Evolutionary conservation across 2,797 vertebrate species (phyloP).

Genomic region (Acanthurus lineatus): DNA sequence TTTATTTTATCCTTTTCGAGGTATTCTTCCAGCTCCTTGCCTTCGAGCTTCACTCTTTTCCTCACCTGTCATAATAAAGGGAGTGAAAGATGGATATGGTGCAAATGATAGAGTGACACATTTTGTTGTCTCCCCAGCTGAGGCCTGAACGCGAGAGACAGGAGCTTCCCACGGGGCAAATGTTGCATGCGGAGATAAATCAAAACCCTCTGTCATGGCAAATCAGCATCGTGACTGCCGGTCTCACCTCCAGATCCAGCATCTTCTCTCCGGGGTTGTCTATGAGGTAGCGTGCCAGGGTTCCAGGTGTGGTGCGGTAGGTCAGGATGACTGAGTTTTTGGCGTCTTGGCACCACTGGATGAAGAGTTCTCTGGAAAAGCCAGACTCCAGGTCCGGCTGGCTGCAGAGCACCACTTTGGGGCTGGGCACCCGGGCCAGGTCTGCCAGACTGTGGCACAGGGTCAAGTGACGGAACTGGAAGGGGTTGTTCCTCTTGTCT

Average conservation of each 20-base stretch:
- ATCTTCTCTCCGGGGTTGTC: conserved; percentile 96
- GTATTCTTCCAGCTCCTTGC: conserved; percentile 96
- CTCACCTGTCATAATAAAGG: conserved; percentile 84
- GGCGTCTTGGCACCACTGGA: conserved; percentile 96
- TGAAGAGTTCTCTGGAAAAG: conserved; percentile 98
- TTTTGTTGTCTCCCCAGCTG: conserved; percentile 28
- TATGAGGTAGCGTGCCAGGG: conserved; percentile 94
- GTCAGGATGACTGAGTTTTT: conserved; percentile 98
- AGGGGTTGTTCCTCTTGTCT: conserved; percentile 99
- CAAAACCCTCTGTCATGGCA: not conserved
- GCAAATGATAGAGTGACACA: conserved; percentile 46
- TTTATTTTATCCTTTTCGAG: conserved; percentile 96
- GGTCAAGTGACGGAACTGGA: conserved; percentile 97
- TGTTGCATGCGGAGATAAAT: conserved; percentile 4
- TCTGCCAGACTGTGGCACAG: conserved; percentile 96
- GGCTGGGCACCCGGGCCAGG: conserved; percentile 95
- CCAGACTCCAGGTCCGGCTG: conserved; percentile 98
- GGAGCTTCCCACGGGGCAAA: conserved; percentile 8
- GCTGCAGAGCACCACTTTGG: conserved; percentile 98
- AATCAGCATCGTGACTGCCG: conserved; percentile 6
- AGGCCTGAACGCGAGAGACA: conserved; percentile 28
- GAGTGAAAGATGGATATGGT: conserved; percentile 26
- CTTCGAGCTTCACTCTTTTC: conserved; percentile 97
- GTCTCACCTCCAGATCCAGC: conserved; percentile 95
- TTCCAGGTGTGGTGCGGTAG: conserved; percentile 97